Evolutionary conservation across 2,888 invertebrate genomes (phyloP).

Genomic region (Machimus atricapillus): DNA sequence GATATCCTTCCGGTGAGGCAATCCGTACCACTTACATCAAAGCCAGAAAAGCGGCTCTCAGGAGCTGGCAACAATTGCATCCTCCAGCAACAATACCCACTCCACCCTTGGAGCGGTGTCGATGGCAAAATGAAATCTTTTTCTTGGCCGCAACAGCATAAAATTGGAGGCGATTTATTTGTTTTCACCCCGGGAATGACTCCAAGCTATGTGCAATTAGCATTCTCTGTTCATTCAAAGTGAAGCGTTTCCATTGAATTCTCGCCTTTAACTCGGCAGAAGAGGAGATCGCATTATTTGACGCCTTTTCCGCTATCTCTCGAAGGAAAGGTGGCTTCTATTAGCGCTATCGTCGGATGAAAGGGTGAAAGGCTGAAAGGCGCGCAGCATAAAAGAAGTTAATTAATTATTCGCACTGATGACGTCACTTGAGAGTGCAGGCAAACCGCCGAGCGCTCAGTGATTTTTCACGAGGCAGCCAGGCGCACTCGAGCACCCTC

Average conservation of each 20-base stretch:
- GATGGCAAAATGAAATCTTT: neutral
- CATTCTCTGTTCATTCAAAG: neutral
- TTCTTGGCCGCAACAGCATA: neutral
- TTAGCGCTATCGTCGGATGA: neutral
- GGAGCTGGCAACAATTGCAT: constrained; percentile 3
- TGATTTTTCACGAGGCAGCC: neutral
- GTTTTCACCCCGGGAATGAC: neutral
- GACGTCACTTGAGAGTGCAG: neutral
- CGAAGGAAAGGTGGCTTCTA: neutral
- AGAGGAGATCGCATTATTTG: constrained; percentile 11
- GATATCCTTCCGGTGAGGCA: neutral
- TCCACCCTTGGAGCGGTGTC: neutral
- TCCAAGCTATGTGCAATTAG: constrained; percentile 10
- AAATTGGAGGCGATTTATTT: constrained; percentile 3
- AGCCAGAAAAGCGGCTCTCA: neutral
- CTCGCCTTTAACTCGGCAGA: neutral
- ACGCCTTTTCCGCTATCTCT: constrained; percentile 13
- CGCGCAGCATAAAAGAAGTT: neutral
- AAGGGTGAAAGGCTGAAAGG: neutral
- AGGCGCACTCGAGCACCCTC: neutral
- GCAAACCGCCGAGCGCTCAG: neutral
- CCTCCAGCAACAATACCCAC: neutral
- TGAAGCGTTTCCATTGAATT: constrained; percentile 14
- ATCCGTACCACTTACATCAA: neutral
- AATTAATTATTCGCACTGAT: constrained; percentile 6